phyloP scores from a whole-genome alignment of 2,888 invertebrate genomes.

The Tridacna crocea region DNA sequence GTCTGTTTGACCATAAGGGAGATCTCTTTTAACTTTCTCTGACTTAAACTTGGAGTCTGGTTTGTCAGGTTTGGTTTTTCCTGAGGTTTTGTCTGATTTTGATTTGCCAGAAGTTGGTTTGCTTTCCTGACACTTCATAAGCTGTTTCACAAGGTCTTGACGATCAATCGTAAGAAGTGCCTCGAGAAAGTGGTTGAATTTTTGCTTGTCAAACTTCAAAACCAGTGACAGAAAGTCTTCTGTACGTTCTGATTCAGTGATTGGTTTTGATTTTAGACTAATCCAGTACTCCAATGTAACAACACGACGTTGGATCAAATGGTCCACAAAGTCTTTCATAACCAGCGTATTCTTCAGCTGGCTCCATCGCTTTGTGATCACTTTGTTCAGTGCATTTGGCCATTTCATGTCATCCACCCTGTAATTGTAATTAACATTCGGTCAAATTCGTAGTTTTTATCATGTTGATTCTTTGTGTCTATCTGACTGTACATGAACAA shows the following conservation, averaged over 20 bases:
- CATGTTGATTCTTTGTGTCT: too few relatives aligned
- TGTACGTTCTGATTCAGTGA: slow-evolving; percentile 58
- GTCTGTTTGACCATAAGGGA: slow-evolving; percentile 37
- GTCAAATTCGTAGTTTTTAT: too few relatives aligned
- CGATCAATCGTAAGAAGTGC: slow-evolving; percentile 45
- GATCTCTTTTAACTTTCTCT: slow-evolving; percentile 7
- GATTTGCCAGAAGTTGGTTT: slow-evolving; percentile 27
- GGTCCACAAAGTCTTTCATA: slow-evolving; percentile 61
- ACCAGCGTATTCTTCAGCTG: slow-evolving; percentile 62
- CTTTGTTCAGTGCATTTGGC: slow-evolving; percentile 52
- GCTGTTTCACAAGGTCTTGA: slow-evolving; percentile 47
- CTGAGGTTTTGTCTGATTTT: background rate
- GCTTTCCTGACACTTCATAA: slow-evolving; percentile 39
- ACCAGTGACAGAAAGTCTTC: slow-evolving; percentile 59
- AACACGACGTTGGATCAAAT: slow-evolving; percentile 59
- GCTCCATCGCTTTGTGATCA: slow-evolving; percentile 57
- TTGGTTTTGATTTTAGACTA: slow-evolving; percentile 58
- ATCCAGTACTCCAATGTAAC: slow-evolving; percentile 64
- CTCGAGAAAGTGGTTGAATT: slow-evolving; percentile 56
- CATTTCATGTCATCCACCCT: slow-evolving; percentile 62
- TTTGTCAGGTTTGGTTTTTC: background rate
- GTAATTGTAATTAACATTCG: background rate
- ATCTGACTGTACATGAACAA: too few relatives aligned
- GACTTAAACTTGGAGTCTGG: background rate
- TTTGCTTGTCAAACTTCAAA: slow-evolving; percentile 54